Conservation (phyloP, 2,888 invertebrate genomes). For the Neelides folsomi region DNA sequence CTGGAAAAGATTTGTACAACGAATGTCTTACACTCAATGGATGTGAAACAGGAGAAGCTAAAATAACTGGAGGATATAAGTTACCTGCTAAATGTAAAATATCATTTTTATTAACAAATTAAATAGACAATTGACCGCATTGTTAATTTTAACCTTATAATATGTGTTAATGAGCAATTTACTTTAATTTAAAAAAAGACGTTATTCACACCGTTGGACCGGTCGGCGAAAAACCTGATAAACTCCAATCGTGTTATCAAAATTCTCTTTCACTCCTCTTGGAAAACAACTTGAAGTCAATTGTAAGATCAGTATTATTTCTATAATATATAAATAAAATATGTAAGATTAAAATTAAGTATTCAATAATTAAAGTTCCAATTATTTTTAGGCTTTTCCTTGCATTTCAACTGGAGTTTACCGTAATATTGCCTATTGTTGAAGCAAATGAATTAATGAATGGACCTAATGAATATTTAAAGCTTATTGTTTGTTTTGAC, state of each 20-base stretch:
- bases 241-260: conserved; percentile 56
- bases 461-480: too few relatives aligned
- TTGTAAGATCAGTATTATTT: too few relatives aligned
- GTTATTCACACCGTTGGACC: conserved; percentile 86
- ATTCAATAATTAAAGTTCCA: neutral
- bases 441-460: too few relatives aligned
- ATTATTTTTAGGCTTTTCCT: conserved; percentile 52
- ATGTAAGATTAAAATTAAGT: too few relatives aligned
- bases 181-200: conserved; percentile 43
- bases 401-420: conserved; percentile 87
- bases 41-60: conserved; percentile 69
- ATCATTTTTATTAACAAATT: too few relatives aligned
- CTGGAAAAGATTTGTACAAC: conserved; percentile 52
- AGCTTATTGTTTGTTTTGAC: conserved; percentile 11
- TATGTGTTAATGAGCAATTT: neutral
- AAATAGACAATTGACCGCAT: too few relatives aligned
- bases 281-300: conserved; percentile 47
- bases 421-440: conserved; percentile 40
- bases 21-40: conserved; percentile 61
- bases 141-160: conserved; percentile 1
- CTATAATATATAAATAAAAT: neutral
- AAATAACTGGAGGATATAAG: conserved; percentile 65
- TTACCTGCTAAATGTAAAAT: conserved; percentile 66
- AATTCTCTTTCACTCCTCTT: conserved; percentile 49
- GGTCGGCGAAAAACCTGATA: conserved; percentile 51